Base-by-base conservation (phyloP, 2,888 invertebrate species). In the Mylabris sibirica region DNA sequence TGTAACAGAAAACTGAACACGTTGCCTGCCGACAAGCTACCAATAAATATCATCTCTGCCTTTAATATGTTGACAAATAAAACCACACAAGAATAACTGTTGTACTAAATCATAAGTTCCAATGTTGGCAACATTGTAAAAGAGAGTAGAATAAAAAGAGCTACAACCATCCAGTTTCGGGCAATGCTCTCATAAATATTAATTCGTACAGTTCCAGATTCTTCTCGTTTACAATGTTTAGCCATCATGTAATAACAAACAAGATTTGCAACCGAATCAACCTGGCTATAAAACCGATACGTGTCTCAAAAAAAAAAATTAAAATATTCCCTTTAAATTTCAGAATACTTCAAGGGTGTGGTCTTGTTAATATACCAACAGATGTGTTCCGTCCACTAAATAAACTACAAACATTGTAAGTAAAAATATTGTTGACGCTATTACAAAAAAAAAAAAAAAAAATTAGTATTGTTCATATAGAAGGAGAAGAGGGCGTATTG, bases 321-420 rank as follows among this genome's bases (percentile, higher is more conserved):
- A 22, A 14, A 20, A 30, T 35, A 22, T 22, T 30, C 14, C 14
- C 3, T 35, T 20, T 26, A 9, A 12, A 60, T 84, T 84, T 63
- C 84, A 87, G 87, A 76, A 87, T 89, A 82, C 86, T 90, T 75
- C 90, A 90, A 85, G 86, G 86, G 78, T 90, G 90, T 84, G 87
- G 84, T 73, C 86, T 91, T 78, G 82, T 83, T 66, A 86, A 86
- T 65, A 87, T 90, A 78, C 90, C 90, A 26, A 82, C 84, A 73
- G 87, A 87, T 78, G 87, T 88, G 67, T 85, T 90, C 64, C 81
- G 80, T 60, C 84, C 87, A 41, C 84, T 90, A 74, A 83, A 80
- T 66, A 87, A 86, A 69, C 86, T 90, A 68, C 88, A 89, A 79
- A 87, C 87, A 67, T 83, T 91, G 90, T 91, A 83, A 90, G 90